Conservation (phyloP, 2,888 invertebrate species). For the Drosophila suboccidentalis region DNA sequence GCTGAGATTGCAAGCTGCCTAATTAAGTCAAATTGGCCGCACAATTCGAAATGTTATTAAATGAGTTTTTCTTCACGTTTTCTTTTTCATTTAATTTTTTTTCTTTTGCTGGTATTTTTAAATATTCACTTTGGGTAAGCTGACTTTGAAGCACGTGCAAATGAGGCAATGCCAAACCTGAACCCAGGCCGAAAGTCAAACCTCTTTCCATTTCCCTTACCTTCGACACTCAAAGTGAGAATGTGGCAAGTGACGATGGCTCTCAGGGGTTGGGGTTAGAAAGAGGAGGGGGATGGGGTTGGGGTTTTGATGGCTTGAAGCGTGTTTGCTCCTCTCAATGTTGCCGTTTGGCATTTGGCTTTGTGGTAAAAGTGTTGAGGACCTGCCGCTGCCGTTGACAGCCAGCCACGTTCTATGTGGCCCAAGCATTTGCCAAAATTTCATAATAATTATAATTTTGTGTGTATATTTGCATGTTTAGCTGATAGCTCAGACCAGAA, state of each 20-base stretch:
- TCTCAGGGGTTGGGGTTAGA: not conserved
- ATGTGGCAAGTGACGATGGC: slow-evolving; percentile 49
- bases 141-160: slow-evolving; percentile 53
- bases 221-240: slow-evolving; percentile 59
- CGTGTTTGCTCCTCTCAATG: slow-evolving; percentile 23
- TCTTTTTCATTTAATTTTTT: slow-evolving; percentile 2
- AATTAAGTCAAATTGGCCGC: slow-evolving; percentile 71
- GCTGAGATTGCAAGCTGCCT: slow-evolving; percentile 38
- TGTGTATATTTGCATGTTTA: slow-evolving; percentile 65
- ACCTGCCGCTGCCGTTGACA: slow-evolving; percentile 62
- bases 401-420: slow-evolving; percentile 28
- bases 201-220: not conserved
- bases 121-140: slow-evolving; percentile 7
- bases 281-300: not conserved
- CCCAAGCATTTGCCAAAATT: slow-evolving; percentile 61
- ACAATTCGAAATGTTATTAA: slow-evolving; percentile 56
- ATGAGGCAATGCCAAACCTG: slow-evolving; percentile 27
- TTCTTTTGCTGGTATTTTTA: not conserved
- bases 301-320: slow-evolving; percentile 27
- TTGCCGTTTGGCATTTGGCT: slow-evolving; percentile 68
- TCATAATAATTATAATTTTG: slow-evolving; percentile 78
- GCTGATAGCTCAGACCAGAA: slow-evolving; percentile 12
- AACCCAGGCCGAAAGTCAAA: slow-evolving; percentile 11
- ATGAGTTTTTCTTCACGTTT: slow-evolving; percentile 27
- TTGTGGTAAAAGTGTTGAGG: slow-evolving; percentile 68